Conservation (phyloP, 2,888 invertebrate genomes). For the Microplitis manilae region DNA sequence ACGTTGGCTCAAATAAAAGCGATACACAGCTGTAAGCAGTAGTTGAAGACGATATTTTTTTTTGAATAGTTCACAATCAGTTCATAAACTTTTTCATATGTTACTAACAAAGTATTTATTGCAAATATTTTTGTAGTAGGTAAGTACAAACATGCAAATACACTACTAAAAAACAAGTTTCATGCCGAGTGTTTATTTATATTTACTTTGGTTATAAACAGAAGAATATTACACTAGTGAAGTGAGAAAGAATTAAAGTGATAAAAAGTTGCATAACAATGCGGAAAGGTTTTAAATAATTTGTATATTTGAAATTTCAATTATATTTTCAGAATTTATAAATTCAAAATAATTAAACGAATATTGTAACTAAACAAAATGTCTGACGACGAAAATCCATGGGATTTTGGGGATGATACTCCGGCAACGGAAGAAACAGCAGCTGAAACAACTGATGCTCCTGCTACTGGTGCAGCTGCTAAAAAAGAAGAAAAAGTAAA, state of each 20-base stretch:
- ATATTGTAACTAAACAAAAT: slow-evolving; percentile 27
- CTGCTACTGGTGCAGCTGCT: slow-evolving; percentile 60
- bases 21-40: slow-evolving; percentile 22
- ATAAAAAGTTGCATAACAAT: slow-evolving; percentile 7
- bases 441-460: slow-evolving; percentile 70
- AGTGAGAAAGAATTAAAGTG: not conserved
- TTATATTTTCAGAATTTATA: not conserved
- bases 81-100: not conserved
- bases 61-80: slow-evolving; percentile 15
- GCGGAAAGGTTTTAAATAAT: not conserved
- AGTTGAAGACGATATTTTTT: slow-evolving; percentile 33
- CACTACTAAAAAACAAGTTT: no score
- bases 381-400: slow-evolving; percentile 50
- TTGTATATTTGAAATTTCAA: slow-evolving; percentile 1
- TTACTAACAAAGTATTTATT: not conserved
- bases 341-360: not conserved
- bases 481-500: slow-evolving; percentile 59
- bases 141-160: not conserved
- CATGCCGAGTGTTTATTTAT: not conserved
- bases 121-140: not conserved
- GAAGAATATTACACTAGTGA: slow-evolving; percentile 32
- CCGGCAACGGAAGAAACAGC: slow-evolving; percentile 62
- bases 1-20: slow-evolving; percentile 39
- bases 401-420: slow-evolving; percentile 56
- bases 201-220: not conserved